Base-by-base conservation (phyloP, 2,797 vertebrate genomes). In the Rousettus madagascariensis region DNA sequence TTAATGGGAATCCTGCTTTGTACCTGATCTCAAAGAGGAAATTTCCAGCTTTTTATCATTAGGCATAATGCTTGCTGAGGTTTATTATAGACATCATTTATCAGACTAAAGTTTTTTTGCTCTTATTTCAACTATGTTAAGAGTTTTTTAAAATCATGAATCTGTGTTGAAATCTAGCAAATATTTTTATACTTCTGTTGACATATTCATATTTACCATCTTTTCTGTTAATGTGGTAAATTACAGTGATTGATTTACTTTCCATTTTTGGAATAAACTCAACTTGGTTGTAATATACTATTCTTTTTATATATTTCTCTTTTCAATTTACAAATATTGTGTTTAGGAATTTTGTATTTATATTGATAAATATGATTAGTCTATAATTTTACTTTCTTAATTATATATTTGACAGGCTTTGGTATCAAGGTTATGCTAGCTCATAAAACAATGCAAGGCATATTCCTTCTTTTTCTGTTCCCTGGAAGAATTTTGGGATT, bases 371-470 rank as follows among this genome's bases (percentile, higher is more conserved):
- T 65, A 41, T 85, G 46, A 43, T 80, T 63, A 74, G 26, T 49
- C 16, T 77, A 41, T 86, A 94, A 49, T 89, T 93, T 85, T 82
- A n/a, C 55, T 85, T 96, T 91, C 30, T 79, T 33, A 68, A 82
- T 51, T 51, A 80, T 72, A 8, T 85, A 33, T n/a, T 93, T 61
- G 30, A 46, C 8, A 19, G 8, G 63, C 72, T 95, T 95, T 53
- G 22, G 41, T 82, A 38, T 83, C 22, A 49, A 92, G 75, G 41
- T 88, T 80, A 91, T 63, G 55, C 17, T 80, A 92, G 55, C 19
- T 59, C n/a, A 59, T 49, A 86, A 72, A 77, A 82, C 6, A 71
- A 30, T 19, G 9, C 19, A n/a, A 38, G 9, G 20, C 2, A 17
- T 53, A 26, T 43, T 61, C 43, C 51, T 5, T 36, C 49, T 7